These are phyloP conservation scores for Phymastichus coffea DNA, from an alignment of 1,140 invertebrate genomes.

Conservation along the genomic window DNA sequence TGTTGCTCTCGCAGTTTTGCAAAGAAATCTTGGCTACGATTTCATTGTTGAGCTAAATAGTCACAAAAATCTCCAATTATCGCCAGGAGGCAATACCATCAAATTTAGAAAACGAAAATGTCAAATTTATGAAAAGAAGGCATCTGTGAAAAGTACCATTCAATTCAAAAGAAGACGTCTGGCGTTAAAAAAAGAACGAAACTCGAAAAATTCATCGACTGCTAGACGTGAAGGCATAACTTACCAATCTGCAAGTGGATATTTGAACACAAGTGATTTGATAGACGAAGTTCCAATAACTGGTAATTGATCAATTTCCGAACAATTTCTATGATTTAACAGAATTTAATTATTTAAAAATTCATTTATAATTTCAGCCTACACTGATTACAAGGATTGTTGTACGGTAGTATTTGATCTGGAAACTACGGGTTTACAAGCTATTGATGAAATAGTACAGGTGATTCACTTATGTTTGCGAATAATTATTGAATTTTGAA, in stretches of 20 bases:
- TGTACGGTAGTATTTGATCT: slow-evolving; percentile 20
- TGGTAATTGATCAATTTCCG: slow-evolving; percentile 1
- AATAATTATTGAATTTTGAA: not conserved
- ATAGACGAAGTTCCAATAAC: slow-evolving; percentile 9
- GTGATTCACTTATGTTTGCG: not conserved
- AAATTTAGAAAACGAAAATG: slow-evolving; percentile 15
- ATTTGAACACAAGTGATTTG: slow-evolving; percentile 2
- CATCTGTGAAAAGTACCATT: not conserved
- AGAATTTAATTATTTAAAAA: not conserved
- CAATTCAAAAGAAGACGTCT: slow-evolving; percentile 14
- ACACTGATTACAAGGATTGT: slow-evolving; percentile 6
- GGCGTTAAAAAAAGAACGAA: slow-evolving; percentile 19
- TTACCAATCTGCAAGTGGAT: slow-evolving; percentile 13
- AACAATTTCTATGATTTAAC: not conserved
- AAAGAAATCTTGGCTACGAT: slow-evolving; percentile 26
- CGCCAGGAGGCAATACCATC: slow-evolving; percentile 12
- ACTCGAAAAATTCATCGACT: not conserved
- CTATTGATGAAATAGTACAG: slow-evolving; percentile 21
- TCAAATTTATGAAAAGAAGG: no score
- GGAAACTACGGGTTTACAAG: slow-evolving; percentile 16
- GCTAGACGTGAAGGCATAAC: slow-evolving; percentile 23
- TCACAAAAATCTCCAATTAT: slow-evolving; percentile 3
- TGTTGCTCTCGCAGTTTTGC: slow-evolving; percentile 26
- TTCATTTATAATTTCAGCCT: not conserved
- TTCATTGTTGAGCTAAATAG: slow-evolving; percentile 20